Conservation (phyloP, 2,113 vertebrate genomes). For the Gymnobelideus leadbeateri region DNA sequence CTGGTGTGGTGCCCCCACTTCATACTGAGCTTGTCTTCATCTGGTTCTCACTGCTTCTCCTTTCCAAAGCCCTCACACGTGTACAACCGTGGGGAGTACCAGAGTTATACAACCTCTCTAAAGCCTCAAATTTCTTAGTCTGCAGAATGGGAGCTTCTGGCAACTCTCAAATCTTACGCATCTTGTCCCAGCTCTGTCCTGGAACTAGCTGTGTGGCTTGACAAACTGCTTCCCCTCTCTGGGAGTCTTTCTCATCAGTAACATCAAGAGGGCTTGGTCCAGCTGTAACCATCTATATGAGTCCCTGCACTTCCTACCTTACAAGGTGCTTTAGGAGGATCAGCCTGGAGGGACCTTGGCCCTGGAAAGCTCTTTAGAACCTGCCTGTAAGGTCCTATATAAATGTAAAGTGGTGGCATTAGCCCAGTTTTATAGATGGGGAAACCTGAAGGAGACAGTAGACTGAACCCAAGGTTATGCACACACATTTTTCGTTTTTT, state of each 20-base stretch:
- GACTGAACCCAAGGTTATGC: not conserved
- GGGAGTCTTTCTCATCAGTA: not conserved
- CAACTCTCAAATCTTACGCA: not conserved
- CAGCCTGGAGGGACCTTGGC: not conserved
- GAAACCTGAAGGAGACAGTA: not conserved
- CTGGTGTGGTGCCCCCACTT: not conserved
- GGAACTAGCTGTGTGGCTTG: no score
- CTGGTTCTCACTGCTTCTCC: no score
- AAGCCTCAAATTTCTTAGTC: not conserved
- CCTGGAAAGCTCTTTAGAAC: not conserved
- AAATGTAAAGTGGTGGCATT: not conserved
- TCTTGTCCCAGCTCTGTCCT: not conserved
- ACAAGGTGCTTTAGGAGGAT: not conserved
- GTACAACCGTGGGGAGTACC: no score
- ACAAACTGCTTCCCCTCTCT: not conserved
- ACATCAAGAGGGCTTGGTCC: not conserved
- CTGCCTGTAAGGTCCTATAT: not conserved
- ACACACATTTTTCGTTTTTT: no score
- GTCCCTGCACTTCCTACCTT: not conserved
- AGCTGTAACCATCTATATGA: not conserved
- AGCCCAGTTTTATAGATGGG: not conserved
- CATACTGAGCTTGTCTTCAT: not conserved
- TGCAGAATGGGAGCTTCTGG: not conserved
- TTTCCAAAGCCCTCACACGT: not conserved
- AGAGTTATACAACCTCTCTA: not conserved